These are phyloP conservation scores for Ophion ventricosus DNA, from an alignment of 2,888 invertebrate species.

Conservation along the genomic window DNA sequence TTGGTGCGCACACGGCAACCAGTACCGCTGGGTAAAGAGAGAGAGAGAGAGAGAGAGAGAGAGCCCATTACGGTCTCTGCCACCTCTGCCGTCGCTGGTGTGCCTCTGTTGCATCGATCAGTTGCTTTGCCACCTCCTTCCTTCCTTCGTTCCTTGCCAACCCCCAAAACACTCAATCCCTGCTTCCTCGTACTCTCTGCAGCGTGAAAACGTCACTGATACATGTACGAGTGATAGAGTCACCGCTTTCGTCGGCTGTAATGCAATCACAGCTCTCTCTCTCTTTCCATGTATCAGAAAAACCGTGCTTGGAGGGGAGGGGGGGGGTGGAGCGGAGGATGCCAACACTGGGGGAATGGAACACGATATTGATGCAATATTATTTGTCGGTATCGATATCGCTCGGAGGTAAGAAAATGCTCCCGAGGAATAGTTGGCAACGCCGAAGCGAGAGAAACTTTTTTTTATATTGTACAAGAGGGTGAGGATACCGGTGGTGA, in stretches of 20 bases:
- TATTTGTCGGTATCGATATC: conserved; percentile 46
- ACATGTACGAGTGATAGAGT: conserved; percentile 1
- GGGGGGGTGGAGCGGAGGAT: background rate
- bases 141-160: conserved; percentile 71
- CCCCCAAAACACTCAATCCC: conserved; percentile 45
- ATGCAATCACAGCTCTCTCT: conserved; percentile 29
- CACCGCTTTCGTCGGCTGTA: conserved; percentile 6
- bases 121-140: conserved; percentile 77
- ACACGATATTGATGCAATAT: conserved; percentile 26
- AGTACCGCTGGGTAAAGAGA: conserved; percentile 62
- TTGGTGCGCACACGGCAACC: conserved; percentile 49
- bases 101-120: conserved; percentile 81
- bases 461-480: conserved; percentile 30
- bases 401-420: conserved; percentile 26
- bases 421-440: conserved; percentile 26
- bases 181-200: conserved; percentile 6
- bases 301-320: background rate
- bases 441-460: conserved; percentile 33
- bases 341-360: background rate
- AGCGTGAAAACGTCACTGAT: conserved; percentile 1
- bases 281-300: conserved; percentile 7
- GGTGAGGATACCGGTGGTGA: conserved; percentile 8
- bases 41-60: conserved; percentile 66
- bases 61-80: conserved; percentile 64
- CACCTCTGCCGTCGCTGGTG: conserved; percentile 70